Percentiles rank a stretch among this genome's conserved stretches.
phyloP scores from a whole-genome alignment of 2,888 invertebrate genomes.

The Parascotia fuliginaria region DNA sequence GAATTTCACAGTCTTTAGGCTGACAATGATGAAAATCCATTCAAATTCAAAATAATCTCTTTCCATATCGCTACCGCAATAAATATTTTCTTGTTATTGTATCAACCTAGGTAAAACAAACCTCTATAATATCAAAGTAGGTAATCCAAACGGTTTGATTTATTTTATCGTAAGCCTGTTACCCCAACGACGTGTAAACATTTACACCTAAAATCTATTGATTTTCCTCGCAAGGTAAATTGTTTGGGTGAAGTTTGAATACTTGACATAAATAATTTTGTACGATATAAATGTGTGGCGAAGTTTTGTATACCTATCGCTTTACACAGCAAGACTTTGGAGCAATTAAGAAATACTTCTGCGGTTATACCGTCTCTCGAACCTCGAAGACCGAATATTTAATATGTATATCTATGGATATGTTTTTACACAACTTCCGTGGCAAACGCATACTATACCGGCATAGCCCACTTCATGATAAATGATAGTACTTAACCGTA shows the following conservation, averaged over 20 bases:
- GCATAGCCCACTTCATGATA: no score
- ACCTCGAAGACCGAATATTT: no score
- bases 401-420: no score
- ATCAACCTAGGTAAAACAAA: constrained; percentile 10
- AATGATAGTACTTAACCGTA: no score
- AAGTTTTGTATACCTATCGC: neutral
- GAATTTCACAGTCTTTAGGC: no score
- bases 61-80: neutral
- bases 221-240: neutral
- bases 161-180: constrained; percentile 17
- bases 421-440: no score
- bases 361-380: no score
- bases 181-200: constrained; percentile 16
- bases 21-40: no score
- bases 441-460: no score
- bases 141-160: constrained; percentile 27
- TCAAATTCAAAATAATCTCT: neutral
- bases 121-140: constrained; percentile 14
- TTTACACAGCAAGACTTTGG: no score
- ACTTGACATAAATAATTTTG: neutral
- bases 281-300: neutral
- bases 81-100: neutral
- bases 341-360: no score
- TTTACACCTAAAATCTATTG: constrained; percentile 7
- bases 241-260: neutral